A percentile compares a stretch with the other conserved stretches of the same genome.
phyloP scores from a whole-genome alignment of 2,888 invertebrate genomes.

The Neoscelio sp. region DNA sequence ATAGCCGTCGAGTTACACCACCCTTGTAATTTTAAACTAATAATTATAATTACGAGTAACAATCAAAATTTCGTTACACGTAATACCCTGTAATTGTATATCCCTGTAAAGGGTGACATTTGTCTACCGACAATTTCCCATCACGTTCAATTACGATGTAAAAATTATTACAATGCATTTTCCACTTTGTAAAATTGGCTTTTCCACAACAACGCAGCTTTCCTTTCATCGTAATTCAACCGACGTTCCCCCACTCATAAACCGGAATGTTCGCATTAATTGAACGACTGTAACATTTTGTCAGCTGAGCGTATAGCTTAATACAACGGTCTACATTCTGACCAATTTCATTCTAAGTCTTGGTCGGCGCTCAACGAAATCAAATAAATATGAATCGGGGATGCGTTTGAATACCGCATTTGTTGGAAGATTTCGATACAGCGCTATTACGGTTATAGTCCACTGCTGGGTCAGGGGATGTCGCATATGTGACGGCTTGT shows the following conservation, averaged over 20 bases:
- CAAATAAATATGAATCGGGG: not conserved
- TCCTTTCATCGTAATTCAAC: constrained; percentile 22
- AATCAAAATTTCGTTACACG: no score
- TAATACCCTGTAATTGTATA: no score
- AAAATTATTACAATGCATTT: constrained; percentile 10
- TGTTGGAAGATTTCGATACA: constrained; percentile 48
- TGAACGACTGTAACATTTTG: constrained; percentile 27
- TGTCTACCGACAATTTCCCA: no score
- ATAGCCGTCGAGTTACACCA: no score
- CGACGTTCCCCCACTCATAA: constrained; percentile 20
- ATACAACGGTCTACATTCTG: not conserved
- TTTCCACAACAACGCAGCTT: constrained; percentile 21
- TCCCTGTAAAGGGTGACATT: no score
- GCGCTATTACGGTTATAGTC: constrained; percentile 36
- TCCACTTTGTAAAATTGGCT: constrained; percentile 2
- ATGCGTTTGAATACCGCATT: constrained; percentile 18
- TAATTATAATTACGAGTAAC: no score
- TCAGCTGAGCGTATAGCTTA: no score
- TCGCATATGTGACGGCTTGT: constrained; percentile 64
- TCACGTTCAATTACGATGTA: no score
- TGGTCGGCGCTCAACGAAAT: constrained; percentile 1
- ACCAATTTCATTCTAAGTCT: not conserved
- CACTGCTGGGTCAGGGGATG: constrained; percentile 20
- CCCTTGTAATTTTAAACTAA: no score
- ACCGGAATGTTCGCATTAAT: constrained; percentile 20